A percentile compares a stretch with the other conserved stretches of the same genome.
phyloP scores from a whole-genome alignment of 2,888 invertebrate genomes.

The Drosophila subsilvestris region DNA sequence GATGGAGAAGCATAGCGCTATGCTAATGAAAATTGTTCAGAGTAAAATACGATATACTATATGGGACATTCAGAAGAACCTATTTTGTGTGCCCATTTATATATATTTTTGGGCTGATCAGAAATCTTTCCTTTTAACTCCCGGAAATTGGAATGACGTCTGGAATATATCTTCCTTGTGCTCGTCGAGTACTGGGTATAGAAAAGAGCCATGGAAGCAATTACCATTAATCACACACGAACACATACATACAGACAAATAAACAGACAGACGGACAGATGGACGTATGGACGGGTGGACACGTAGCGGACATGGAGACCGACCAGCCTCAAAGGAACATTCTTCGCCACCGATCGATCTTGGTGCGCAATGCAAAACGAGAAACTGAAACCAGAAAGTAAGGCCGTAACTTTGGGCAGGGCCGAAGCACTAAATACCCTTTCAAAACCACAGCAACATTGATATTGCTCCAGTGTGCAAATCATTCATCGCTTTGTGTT shows the following conservation, averaged over 20 bases:
- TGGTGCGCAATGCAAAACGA: slow-evolving; percentile 27
- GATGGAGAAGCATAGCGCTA: too few species aligned
- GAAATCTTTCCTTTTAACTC: too few species aligned
- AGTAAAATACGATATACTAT: too few species aligned
- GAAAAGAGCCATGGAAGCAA: slow-evolving; percentile 49
- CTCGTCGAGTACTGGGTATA: background rate
- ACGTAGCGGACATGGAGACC: slow-evolving; percentile 6
- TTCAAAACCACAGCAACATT: background rate
- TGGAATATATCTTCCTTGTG: background rate
- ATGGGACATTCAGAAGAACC: too few species aligned
- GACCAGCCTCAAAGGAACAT: slow-evolving; percentile 14
- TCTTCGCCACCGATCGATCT: slow-evolving; percentile 31
- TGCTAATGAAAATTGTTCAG: too few species aligned
- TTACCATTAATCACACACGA: slow-evolving; percentile 60
- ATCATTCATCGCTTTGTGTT: too few species aligned
- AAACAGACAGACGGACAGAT: slow-evolving; percentile 1
- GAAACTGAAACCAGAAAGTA: slow-evolving; percentile 20
- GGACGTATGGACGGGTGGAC: background rate
- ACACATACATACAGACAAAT: slow-evolving; percentile 8
- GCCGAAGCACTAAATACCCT: background rate
- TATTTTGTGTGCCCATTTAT: too few species aligned
- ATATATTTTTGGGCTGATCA: too few species aligned
- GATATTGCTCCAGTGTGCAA: background rate
- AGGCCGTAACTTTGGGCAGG: background rate
- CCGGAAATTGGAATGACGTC: too few species aligned